Base-by-base conservation (phyloP, 2,113 vertebrate genomes). In the Zingel zingel region DNA sequence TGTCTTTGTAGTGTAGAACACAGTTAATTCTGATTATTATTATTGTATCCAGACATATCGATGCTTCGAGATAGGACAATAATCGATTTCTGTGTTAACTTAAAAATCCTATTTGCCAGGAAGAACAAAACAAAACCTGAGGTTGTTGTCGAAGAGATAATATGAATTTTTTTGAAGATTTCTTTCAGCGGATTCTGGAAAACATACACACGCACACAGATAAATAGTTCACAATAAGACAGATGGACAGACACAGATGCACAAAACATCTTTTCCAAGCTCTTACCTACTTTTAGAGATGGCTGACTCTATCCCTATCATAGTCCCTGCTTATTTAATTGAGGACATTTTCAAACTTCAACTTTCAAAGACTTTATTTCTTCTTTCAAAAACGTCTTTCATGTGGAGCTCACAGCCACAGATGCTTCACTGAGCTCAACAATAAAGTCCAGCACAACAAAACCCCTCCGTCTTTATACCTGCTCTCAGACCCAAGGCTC, bases 91-190 rank as follows among this genome's bases (percentile, higher is more conserved):
- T 72, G 59, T 72, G 73, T 61, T 58, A 18, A 51, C 30, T 51
- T 48, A 50, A 81, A 81, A 73, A 45, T 3, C 1, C 2, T 27
- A 64, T 79, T 72, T 74, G 8, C 39, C 53, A 75, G 59, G 45
- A 62, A 82, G 50, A 67, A 71, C 68, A 77, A 58, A 83, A 74
- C 33, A 63, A 82, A 75, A 79, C 11, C 25, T 68, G 39, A 25
- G 18, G 21, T 70, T 77, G 25, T 79, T 71, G 73, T 23, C 0
- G n/a, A 65, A 67, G 56, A 88, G 3, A 73, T 14, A 58, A 47
- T 48, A 81, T 75, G 45, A 36, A 61, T 77, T 85, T 78, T 33
- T 79, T 81, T 50, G 9, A 76, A 68, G 53, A 82, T 59, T 51
- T 30, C 68, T 39, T 36, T 68, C 30, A n/a, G 25, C 39, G 50